Evolutionary conservation across 2,888 invertebrate genomes (phyloP), one percentile per base, ranked within the genome.

Genomic region (Elysia crispata): DNA sequence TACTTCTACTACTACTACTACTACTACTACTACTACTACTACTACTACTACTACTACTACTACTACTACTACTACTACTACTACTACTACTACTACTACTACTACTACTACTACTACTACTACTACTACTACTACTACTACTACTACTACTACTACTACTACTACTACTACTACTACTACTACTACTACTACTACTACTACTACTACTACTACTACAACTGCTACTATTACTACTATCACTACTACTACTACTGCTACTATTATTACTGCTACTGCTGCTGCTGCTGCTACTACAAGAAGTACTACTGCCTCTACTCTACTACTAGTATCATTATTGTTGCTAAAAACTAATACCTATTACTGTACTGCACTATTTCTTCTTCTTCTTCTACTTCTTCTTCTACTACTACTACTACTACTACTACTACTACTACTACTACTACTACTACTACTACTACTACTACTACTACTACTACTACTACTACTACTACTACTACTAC

Each of bases 61-160:
- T 70, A 70, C 70, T 70, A 70, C 70, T 70, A 70, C 70, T 70
- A 70, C 70, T 70, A 70, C 70, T 70, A 70, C 70, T 70, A 70
- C 70, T 70, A 70, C 70, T 70, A 70, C 70, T 70, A 70, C 70
- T 70, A 70, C 70, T 70, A 70, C 70, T 70, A 70, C 41, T 70
- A 70, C 70, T 70, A 70, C 70, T 70, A 33, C 70, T 70, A 70
- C 70, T 70, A 70, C 70, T 70, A 70, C 70, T 70, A 70, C 70
- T 70, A 70, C 70, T 70, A 70, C 70, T 31, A 70, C 70, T 70
- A 70, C 70, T 70, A 70, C 70, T 33, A 70, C 70, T 41, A 70
- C n/a, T n/a, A n/a, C n/a, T n/a, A n/a, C n/a, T n/a, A n/a, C n/a
- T n/a, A n/a, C n/a, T n/a, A n/a, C n/a, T 33, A 41, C 50, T 49